A percentile compares a stretch with the other conserved stretches of the same genome.
These are phyloP conservation scores for Agonum fuliginosum DNA, from an alignment of 2,888 invertebrate species.

Conservation along the genomic window DNA sequence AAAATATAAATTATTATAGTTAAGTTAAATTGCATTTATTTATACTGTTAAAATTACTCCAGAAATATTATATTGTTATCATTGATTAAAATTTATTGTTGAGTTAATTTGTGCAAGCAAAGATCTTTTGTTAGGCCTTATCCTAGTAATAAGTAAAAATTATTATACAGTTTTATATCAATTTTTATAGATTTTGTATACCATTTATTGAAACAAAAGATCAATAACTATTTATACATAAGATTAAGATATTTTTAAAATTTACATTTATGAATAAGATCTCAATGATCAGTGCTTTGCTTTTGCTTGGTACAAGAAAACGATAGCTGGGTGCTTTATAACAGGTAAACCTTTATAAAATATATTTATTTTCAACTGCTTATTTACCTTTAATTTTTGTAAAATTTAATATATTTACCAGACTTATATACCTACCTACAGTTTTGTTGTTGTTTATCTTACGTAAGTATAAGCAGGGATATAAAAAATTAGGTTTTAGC, in stretches of 20 bases:
- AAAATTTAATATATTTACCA: constrained; percentile 43
- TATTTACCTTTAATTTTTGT: constrained; percentile 53
- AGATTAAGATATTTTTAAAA: constrained; percentile 39
- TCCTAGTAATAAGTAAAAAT: no score
- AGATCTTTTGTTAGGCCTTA: no score
- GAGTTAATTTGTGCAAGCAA: background rate
- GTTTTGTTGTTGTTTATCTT: no score
- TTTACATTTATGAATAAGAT: constrained; percentile 15
- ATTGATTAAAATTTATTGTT: background rate
- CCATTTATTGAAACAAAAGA: constrained; percentile 53
- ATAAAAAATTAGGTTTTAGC: no score
- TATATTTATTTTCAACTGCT: constrained; percentile 51
- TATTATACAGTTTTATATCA: constrained; percentile 39
- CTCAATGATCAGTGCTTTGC: constrained; percentile 55
- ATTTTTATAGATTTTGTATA: constrained; percentile 54
- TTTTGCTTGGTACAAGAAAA: constrained; percentile 52
- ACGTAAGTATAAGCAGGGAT: no score
- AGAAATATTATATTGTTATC: background rate
- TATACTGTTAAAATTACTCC: background rate
- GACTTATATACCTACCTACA: constrained; percentile 37
- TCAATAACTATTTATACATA: constrained; percentile 48
- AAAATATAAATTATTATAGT: no score
- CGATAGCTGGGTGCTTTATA: constrained; percentile 36
- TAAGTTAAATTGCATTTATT: background rate
- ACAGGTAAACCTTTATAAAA: constrained; percentile 10